These are phyloP conservation scores for Penelope pileata DNA, from an alignment of 2,113 vertebrate species.

Conservation along the genomic window DNA sequence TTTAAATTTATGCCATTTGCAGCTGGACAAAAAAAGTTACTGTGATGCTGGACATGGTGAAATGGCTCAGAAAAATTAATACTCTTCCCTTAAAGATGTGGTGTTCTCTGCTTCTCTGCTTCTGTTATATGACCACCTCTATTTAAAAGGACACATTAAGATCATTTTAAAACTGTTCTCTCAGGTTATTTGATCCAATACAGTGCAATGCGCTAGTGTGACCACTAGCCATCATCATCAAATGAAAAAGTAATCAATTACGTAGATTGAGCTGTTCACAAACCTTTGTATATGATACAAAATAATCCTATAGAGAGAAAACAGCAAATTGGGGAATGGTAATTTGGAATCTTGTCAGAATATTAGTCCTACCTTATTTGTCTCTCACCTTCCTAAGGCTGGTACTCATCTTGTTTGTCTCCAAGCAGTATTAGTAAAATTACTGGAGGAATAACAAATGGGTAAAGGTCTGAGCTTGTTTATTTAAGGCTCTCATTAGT, in stretches of 20 bases:
- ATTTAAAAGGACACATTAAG: neutral
- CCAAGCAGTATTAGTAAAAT: neutral
- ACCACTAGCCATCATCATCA: neutral
- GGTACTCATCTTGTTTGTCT: neutral
- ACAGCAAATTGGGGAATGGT: neutral
- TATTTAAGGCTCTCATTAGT: neutral
- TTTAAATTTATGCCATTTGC: neutral
- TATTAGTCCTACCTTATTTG: neutral
- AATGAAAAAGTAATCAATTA: neutral
- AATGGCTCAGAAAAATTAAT: neutral
- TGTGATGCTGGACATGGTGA: neutral
- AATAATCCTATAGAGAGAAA: neutral
- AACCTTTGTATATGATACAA: neutral
- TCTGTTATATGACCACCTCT: neutral
- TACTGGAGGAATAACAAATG: neutral
- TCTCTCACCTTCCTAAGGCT: neutral
- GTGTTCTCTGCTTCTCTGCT: neutral
- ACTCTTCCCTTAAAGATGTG: neutral
- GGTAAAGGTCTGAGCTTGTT: neutral
- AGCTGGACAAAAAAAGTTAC: neutral
- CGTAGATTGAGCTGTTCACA: neutral
- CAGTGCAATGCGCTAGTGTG: neutral
- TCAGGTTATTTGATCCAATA: neutral
- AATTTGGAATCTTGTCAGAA: neutral
- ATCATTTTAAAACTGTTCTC: neutral